Base-by-base conservation (phyloP, 92 coral and sea anemone species). In the Umimayanthus chanpuru region DNA sequence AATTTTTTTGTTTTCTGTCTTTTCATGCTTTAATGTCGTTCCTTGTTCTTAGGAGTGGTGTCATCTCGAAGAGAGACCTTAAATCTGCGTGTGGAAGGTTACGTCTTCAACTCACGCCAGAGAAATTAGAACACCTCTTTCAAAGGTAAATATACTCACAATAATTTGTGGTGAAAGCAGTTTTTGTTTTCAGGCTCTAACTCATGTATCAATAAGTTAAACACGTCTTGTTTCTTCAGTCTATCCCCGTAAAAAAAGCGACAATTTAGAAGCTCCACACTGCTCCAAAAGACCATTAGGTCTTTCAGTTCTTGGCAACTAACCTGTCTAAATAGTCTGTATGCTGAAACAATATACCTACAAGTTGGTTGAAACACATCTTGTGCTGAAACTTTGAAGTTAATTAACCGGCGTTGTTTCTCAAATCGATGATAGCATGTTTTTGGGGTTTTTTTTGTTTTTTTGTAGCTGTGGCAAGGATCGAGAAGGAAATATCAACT, bases 51-150 rank as follows among this genome's bases (percentile, higher is more conserved):
- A 94, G 96, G 77, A 90, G 93, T 82, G 96, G 96, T 73, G 87
- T 10, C 16, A 90, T 94, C 23, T 92, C 94, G n/a, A 88, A 77
- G 82, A 79, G 88, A 43, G 89, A 94, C 80, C 86, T 94, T 38
- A 88, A 67, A 68, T 56, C 41, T 21, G 93, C 92, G 29, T 88
- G 94, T 38, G 82, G 50, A 64, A 92, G 80, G 11, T 76, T 94
- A 29, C 76, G 76, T 9, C 30, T 92, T 53, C 23, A 82, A 53
- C n/a, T 92, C 78, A 86, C 90, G 18, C 26, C 86, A 20, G 93
- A 79, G 55, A 79, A 91, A 12, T 84, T 94, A 16, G 89, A 90
- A 14, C 74, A 75, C 20, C 86, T 94, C 43, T 79, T 56, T 56
- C 75, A 94, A 25, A 85, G 82, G 96, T 94, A 76, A 88, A 90